Conservation (phyloP, 1,140 invertebrate species). For the Dolichoris vasculosae region DNA sequence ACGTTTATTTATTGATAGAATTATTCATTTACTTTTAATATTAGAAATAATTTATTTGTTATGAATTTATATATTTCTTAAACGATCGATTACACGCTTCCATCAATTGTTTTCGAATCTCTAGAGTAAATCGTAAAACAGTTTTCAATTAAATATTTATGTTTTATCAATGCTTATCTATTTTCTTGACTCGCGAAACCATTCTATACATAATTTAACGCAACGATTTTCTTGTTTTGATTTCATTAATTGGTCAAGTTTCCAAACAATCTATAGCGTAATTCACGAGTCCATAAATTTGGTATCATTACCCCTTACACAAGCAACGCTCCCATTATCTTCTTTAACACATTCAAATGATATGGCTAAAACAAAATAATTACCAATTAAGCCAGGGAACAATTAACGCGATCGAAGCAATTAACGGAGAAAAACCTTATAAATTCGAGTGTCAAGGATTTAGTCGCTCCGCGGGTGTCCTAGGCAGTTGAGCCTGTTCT, state of each 20-base stretch:
- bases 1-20: no score
- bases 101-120: no score
- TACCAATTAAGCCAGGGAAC: not conserved
- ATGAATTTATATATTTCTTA: no score
- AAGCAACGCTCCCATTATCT: not conserved
- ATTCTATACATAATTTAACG: not conserved
- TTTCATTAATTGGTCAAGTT: not conserved
- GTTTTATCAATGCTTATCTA: not conserved
- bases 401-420: not conserved
- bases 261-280: not conserved
- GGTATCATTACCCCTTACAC: not conserved
- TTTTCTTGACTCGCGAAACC: not conserved
- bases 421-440: not conserved
- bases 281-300: not conserved
- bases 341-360: not conserved
- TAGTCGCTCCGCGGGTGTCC: not conserved
- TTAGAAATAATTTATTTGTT: no score
- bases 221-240: not conserved
- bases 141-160: no score
- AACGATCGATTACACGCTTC: no score
- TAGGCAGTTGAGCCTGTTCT: not conserved
- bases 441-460: not conserved
- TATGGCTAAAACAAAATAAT: not conserved
- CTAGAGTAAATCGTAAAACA: no score
- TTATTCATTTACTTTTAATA: no score